phyloP scores from a whole-genome alignment of 1,140 invertebrate species.

The Penaeus vannamei region DNA sequence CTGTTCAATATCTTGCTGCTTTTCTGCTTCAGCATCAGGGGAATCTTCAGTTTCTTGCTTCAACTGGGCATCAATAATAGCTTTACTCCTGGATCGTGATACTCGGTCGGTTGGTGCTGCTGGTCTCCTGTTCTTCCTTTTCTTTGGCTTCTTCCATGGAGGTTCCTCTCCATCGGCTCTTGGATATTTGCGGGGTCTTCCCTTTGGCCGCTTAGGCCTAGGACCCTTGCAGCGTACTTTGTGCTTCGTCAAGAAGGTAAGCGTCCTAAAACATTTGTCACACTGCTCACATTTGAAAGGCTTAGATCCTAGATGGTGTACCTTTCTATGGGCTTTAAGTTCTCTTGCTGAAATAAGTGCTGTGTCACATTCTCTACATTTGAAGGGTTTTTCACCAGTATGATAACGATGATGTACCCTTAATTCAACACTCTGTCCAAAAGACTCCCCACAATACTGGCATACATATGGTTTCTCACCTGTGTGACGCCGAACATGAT shows the following conservation, averaged over 20 bases:
- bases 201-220: slow-evolving; percentile 55
- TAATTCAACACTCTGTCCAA: slow-evolving; percentile 62
- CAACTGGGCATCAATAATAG: slow-evolving; percentile 43
- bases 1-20: not conserved
- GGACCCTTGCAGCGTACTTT: slow-evolving; percentile 50
- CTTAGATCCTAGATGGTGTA: slow-evolving; percentile 51
- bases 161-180: slow-evolving; percentile 51
- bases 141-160: slow-evolving; percentile 58
- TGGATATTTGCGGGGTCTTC: slow-evolving; percentile 58
- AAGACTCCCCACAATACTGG: slow-evolving; percentile 57
- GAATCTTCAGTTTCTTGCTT: slow-evolving; percentile 40
- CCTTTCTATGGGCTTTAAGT: slow-evolving; percentile 62
- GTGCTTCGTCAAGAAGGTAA: slow-evolving; percentile 49
- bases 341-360: slow-evolving; percentile 59
- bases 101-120: slow-evolving; percentile 58
- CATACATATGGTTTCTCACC: slow-evolving; percentile 72
- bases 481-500: slow-evolving; percentile 73
- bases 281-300: slow-evolving; percentile 59
- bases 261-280: slow-evolving; percentile 57
- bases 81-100: slow-evolving; percentile 44
- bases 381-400: slow-evolving; percentile 65
- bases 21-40: not conserved
- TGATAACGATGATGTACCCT: slow-evolving; percentile 62
- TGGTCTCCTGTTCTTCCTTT: slow-evolving; percentile 48
- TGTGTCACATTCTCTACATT: slow-evolving; percentile 60